A percentile compares a stretch with the other conserved stretches of the same genome.
Evolutionary conservation across 2,888 invertebrate genomes (phyloP).

Genomic region (Cylindroiulus punctatus): DNA sequence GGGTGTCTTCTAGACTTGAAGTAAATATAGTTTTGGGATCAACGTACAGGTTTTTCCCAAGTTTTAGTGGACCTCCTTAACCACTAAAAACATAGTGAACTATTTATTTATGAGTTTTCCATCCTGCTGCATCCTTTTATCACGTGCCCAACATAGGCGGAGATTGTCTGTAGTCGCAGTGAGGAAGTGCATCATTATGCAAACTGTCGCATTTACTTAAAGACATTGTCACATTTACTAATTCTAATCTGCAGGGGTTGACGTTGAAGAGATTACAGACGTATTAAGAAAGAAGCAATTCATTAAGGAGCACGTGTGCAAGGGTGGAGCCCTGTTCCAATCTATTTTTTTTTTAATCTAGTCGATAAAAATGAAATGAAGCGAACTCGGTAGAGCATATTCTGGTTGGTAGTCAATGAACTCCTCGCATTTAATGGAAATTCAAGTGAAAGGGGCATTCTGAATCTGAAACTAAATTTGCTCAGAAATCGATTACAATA

Average conservation of each 20-base stretch:
- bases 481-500: background rate
- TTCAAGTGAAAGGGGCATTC: background rate
- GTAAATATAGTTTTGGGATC: too few relatives aligned
- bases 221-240: conserved; percentile 41
- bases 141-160: background rate
- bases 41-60: too few relatives aligned
- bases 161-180: background rate
- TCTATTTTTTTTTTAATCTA: conserved; percentile 7
- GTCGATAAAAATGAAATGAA: conserved; percentile 11
- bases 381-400: background rate
- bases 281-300: conserved; percentile 50
- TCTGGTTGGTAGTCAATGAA: conserved; percentile 35
- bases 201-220: conserved; percentile 11
- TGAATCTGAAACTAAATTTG: background rate
- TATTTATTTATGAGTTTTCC: too few relatives aligned
- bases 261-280: conserved; percentile 48
- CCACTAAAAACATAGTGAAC: too few relatives aligned
- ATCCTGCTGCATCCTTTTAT: too few relatives aligned
- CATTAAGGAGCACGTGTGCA: conserved; percentile 30
- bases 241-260: conserved; percentile 45
- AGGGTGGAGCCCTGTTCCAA: conserved; percentile 40
- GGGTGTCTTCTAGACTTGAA: too few relatives aligned
- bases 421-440: conserved; percentile 11
- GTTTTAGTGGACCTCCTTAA: too few relatives aligned
- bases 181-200: conserved; percentile 35